These are phyloP conservation scores for Caenorhabditis afra DNA, from an alignment of 2,888 invertebrate species.

Conservation along the genomic window DNA sequence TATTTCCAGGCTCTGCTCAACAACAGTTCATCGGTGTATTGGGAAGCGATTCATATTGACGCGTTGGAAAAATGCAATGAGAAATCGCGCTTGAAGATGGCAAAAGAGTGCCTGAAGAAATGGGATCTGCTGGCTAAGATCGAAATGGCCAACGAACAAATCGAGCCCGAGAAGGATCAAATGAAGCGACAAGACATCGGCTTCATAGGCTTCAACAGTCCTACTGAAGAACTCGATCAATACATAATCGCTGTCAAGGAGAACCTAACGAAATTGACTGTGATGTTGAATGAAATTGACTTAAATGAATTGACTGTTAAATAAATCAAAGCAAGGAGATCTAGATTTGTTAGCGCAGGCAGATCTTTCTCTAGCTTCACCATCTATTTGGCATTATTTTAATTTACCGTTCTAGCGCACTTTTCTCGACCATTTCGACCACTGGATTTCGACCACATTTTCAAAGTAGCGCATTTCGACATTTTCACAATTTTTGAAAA, in stretches of 20 bases:
- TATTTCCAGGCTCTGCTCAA: conserved; percentile 33
- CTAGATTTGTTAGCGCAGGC: neutral
- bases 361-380: conserved; percentile 1
- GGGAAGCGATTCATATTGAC: conserved; percentile 40
- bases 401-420: conserved; percentile 7
- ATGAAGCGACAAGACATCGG: conserved; percentile 49
- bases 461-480: conserved; percentile 1
- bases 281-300: conserved; percentile 26
- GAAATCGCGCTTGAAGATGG: conserved; percentile 47
- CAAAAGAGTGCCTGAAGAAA: conserved; percentile 39
- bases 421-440: conserved; percentile 9
- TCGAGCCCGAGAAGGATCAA: conserved; percentile 49
- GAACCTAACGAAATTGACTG: conserved; percentile 47
- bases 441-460: conserved; percentile 10
- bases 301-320: conserved; percentile 8
- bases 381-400: conserved; percentile 1
- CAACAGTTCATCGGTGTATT: conserved; percentile 32
- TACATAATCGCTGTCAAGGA: conserved; percentile 49
- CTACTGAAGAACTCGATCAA: conserved; percentile 57
- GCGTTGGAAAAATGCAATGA: conserved; percentile 53
- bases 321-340: neutral
- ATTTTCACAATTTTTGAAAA: neutral
- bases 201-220: conserved; percentile 47
- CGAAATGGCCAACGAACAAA: conserved; percentile 54
- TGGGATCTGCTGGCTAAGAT: conserved; percentile 54